Percentiles rank a stretch among this genome's conserved stretches.
Evolutionary conservation across 2,797 vertebrate species (phyloP).

Genomic region (Potorous gilbertii): DNA sequence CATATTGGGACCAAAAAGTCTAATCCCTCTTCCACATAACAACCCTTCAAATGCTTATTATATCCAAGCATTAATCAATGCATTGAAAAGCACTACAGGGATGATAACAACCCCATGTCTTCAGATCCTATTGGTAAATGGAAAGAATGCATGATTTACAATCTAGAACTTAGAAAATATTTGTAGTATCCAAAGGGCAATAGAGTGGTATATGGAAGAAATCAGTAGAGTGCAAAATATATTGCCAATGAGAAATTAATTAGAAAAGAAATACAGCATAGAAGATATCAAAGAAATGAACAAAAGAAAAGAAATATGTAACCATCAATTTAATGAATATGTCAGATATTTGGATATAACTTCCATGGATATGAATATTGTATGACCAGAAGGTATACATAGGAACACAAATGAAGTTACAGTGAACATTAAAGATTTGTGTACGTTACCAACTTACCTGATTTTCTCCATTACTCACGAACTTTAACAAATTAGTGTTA

Average conservation of each 20-base stretch:
- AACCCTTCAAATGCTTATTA: not conserved
- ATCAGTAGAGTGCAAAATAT: not conserved
- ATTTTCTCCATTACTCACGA: not conserved
- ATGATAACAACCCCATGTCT: not conserved
- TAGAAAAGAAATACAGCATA: not conserved
- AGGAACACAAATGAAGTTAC: not conserved
- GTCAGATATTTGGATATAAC: not conserved
- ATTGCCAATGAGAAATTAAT: not conserved
- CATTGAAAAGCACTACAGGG: not conserved
- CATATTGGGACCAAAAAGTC: not conserved
- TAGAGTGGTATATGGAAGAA: not conserved
- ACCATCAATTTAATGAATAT: not conserved
- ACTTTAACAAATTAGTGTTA: slow-evolving; percentile 5
- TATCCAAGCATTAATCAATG: not conserved
- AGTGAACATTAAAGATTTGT: not conserved
- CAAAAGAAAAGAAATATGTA: not conserved
- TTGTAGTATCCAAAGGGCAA: not conserved
- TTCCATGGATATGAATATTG: not conserved
- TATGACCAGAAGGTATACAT: not conserved
- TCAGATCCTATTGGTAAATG: not conserved
- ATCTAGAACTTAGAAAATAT: not conserved
- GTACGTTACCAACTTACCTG: not conserved
- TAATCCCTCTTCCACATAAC: not conserved
- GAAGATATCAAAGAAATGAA: not conserved
- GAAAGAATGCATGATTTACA: not conserved